Evolutionary conservation across 2,113 vertebrate genomes (phyloP).

Genomic region (Nothocercus nigrocapillus): DNA sequence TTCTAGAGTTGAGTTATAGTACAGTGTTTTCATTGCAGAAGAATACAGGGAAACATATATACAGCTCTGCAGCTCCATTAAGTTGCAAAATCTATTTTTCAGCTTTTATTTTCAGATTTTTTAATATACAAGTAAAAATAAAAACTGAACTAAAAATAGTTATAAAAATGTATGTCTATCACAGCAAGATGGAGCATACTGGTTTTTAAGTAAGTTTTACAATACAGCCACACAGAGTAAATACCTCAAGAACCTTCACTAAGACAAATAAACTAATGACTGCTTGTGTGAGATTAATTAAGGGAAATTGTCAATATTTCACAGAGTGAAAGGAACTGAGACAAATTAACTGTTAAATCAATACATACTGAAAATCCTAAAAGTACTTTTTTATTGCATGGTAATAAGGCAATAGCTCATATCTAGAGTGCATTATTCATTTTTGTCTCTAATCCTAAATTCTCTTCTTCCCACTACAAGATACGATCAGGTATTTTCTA

Average conservation of each 20-base stretch:
- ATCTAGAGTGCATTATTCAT: neutral
- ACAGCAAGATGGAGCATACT: neutral
- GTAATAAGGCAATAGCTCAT: neutral
- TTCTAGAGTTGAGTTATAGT: neutral
- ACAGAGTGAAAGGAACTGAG: neutral
- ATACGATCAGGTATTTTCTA: neutral
- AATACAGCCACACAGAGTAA: neutral
- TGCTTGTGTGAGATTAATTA: neutral
- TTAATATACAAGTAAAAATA: neutral
- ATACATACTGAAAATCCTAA: neutral
- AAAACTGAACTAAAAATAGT: neutral
- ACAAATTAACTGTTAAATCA: neutral
- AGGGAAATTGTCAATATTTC: neutral
- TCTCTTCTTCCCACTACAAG: neutral
- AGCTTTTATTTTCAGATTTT: neutral
- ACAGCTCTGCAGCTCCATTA: neutral
- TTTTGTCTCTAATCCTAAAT: neutral
- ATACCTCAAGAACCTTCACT: neutral
- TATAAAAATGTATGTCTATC: neutral
- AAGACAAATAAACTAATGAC: conserved; percentile 13
- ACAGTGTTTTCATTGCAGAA: neutral
- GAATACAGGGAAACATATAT: neutral
- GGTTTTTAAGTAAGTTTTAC: neutral
- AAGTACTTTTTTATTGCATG: neutral
- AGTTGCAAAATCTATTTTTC: neutral